Percentiles rank a stretch among this genome's conserved stretches.
Conservation (phyloP, 2,888 invertebrate genomes). For the Eucera pruinosa region DNA sequence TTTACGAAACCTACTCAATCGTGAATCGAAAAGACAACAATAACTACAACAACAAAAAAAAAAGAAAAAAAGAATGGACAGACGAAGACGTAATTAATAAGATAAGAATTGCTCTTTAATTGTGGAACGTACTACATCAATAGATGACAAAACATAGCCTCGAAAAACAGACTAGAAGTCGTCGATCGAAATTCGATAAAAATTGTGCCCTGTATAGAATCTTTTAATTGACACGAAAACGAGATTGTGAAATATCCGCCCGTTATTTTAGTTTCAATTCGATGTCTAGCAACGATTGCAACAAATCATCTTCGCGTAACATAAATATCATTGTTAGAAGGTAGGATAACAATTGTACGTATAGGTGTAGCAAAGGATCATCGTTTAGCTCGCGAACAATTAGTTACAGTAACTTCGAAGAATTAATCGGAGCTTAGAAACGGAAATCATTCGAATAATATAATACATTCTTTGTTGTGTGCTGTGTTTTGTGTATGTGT, state of each 20-base stretch:
- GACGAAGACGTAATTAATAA: constrained; percentile 30
- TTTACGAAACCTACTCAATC: too few relatives aligned
- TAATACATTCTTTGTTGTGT: too few relatives aligned
- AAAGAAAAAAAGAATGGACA: neutral
- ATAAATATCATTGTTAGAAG: constrained; percentile 3
- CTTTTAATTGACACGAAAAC: constrained; percentile 65
- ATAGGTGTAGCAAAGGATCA: constrained; percentile 37
- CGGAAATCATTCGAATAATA: constrained; percentile 1
- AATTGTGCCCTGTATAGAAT: constrained; percentile 66
- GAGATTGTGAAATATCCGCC: constrained; percentile 32
- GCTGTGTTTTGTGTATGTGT: neutral
- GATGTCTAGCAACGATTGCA: neutral
- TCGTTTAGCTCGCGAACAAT: constrained; percentile 22
- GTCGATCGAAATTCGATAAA: constrained; percentile 51
- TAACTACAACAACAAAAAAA: neutral
- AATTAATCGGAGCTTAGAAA: constrained; percentile 30
- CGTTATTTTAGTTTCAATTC: neutral
- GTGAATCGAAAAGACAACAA: neutral
- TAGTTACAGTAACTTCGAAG: constrained; percentile 13
- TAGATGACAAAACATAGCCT: constrained; percentile 46
- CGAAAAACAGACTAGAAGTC: constrained; percentile 44
- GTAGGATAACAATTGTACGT: neutral
- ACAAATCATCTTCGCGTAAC: constrained; percentile 30
- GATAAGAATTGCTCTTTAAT: constrained; percentile 43
- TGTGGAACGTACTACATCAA: constrained; percentile 48